Conservation (phyloP, 2,888 invertebrate genomes). For the Biston betularia region DNA sequence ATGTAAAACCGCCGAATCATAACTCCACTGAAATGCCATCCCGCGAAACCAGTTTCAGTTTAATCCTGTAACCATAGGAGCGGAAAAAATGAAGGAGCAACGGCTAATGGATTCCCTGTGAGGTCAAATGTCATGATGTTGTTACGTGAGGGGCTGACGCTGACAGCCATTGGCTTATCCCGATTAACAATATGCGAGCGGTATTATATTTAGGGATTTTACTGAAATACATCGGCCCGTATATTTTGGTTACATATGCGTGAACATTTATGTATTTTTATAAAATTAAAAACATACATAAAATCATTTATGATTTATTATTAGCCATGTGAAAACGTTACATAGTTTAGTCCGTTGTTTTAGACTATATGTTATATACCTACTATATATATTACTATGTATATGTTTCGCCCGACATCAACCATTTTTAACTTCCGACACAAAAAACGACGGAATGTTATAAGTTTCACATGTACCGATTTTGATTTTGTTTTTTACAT, state of each 20-base stretch:
- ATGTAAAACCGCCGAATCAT: not conserved
- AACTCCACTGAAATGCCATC: not conserved
- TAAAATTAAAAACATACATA: too few relatives aligned
- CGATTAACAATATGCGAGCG: slow-evolving; percentile 9
- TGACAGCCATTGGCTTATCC: slow-evolving; percentile 12
- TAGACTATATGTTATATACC: too few relatives aligned
- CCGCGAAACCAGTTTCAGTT: slow-evolving; percentile 51
- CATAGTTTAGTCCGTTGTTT: too few relatives aligned
- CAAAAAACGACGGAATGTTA: too few relatives aligned
- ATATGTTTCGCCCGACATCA: too few relatives aligned
- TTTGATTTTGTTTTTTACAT: too few relatives aligned
- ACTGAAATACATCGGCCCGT: not conserved
- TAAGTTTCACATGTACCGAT: too few relatives aligned
- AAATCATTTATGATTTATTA: too few relatives aligned
- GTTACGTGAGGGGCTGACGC: slow-evolving; percentile 9
- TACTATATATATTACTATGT: too few relatives aligned
- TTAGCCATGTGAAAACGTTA: too few relatives aligned
- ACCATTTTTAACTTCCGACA: too few relatives aligned
- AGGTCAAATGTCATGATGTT: slow-evolving; percentile 30
- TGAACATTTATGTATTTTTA: too few relatives aligned
- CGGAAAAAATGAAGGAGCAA: slow-evolving; percentile 46
- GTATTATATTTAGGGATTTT: not conserved
- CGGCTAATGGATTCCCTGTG: slow-evolving; percentile 46
- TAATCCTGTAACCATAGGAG: slow-evolving; percentile 50
- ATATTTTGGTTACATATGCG: not conserved